These are phyloP conservation scores for Chymomyza procnemis DNA, from an alignment of 2,888 invertebrate species.

Conservation along the genomic window DNA sequence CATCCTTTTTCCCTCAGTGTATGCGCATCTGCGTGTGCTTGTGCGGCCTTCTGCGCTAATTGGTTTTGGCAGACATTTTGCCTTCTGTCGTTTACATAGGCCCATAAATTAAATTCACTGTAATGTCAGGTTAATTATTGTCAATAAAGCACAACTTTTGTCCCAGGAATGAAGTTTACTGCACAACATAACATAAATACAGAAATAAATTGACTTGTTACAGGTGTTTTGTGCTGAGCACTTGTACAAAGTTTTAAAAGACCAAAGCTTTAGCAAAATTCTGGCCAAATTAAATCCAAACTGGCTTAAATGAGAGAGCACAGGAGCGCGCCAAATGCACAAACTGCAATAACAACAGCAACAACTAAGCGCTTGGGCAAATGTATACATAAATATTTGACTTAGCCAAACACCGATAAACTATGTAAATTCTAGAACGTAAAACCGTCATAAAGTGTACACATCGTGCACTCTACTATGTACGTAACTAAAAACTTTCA, in stretches of 20 bases:
- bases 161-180: not conserved
- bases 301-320: too few relatives aligned
- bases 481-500: constrained; percentile 35
- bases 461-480: not conserved
- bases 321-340: not conserved
- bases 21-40: not conserved
- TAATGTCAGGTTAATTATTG: constrained; percentile 17
- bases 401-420: constrained; percentile 29
- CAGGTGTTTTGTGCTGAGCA: not conserved
- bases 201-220: not conserved
- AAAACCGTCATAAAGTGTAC: constrained; percentile 17
- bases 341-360: not conserved
- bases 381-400: constrained; percentile 27
- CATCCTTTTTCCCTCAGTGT: too few relatives aligned
- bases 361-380: not conserved
- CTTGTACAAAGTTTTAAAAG: not conserved
- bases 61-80: constrained; percentile 6
- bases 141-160: constrained; percentile 12
- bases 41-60: not conserved
- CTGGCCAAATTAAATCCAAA: not conserved
- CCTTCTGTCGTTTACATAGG: not conserved
- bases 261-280: not conserved
- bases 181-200: not conserved
- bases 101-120: constrained; percentile 5
- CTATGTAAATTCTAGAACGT: constrained; percentile 25